phyloP scores from a whole-genome alignment of 2,797 vertebrate genomes.

The Pseudotriccus pelzelni region DNA sequence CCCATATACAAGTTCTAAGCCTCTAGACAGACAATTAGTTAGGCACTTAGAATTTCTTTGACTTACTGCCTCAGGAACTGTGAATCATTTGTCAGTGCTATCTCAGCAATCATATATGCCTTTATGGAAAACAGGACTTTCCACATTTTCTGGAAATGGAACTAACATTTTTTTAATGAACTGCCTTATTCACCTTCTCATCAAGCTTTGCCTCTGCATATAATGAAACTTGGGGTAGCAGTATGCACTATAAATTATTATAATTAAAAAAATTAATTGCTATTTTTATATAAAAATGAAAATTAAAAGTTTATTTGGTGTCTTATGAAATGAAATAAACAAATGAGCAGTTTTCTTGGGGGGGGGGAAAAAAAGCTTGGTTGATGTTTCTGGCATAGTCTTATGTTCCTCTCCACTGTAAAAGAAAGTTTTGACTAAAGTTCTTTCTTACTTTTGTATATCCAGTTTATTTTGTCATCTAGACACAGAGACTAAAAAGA shows the following conservation, averaged over 20 bases:
- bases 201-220: not conserved
- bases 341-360: not conserved
- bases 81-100: not conserved
- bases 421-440: not conserved
- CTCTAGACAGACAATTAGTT: not conserved
- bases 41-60: not conserved
- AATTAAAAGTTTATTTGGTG: not conserved
- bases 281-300: not conserved
- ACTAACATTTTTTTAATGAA: not conserved
- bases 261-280: not conserved
- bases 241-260: not conserved
- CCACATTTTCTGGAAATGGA: not conserved
- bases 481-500: not conserved
- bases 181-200: not conserved
- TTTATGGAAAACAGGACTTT: not conserved
- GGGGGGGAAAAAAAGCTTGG: fast-evolving
- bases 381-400: not conserved
- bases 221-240: not conserved
- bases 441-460: not conserved
- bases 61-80: not conserved
- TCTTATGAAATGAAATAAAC: not conserved
- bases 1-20: not conserved
- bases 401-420: not conserved
- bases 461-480: not conserved
- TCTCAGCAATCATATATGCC: not conserved